Percentiles rank a stretch among this genome's conserved stretches.
Evolutionary conservation across 2,797 vertebrate species (phyloP).

Genomic region (Pipistrellus pygmaeus): DNA sequence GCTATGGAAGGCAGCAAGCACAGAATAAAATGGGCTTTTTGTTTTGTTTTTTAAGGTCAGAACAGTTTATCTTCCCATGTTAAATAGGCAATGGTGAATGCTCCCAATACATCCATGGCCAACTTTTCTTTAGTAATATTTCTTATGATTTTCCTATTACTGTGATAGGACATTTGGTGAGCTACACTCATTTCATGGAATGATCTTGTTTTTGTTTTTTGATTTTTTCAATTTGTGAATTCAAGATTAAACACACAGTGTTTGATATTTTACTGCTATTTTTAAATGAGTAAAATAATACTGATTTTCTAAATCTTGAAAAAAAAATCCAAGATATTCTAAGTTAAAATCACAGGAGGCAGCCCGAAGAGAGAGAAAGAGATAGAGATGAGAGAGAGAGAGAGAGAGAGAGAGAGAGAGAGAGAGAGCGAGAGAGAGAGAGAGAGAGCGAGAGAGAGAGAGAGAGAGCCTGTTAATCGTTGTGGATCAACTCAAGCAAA

Average conservation of each 20-base stretch:
- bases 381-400: not conserved
- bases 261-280: not conserved
- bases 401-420: not conserved
- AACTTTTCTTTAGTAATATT: not conserved
- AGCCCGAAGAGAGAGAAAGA: not conserved
- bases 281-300: conserved; percentile 12
- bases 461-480: not conserved
- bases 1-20: not conserved
- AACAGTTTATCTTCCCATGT: not conserved
- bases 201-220: not conserved
- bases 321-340: not conserved
- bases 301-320: not conserved
- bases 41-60: not conserved
- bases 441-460: not conserved
- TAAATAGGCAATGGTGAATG: not conserved
- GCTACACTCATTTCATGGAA: not conserved
- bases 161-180: not conserved
- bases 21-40: not conserved
- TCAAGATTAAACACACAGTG: not conserved
- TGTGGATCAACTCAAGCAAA: not conserved
- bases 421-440: too few species aligned
- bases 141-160: not conserved
- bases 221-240: not conserved
- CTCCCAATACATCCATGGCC: too few species aligned
- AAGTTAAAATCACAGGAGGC: not conserved